Percentiles rank a stretch among this genome's conserved stretches.
These are phyloP conservation scores for Lithobius niger DNA, from an alignment of 1,140 invertebrate species.

Conservation along the genomic window DNA sequence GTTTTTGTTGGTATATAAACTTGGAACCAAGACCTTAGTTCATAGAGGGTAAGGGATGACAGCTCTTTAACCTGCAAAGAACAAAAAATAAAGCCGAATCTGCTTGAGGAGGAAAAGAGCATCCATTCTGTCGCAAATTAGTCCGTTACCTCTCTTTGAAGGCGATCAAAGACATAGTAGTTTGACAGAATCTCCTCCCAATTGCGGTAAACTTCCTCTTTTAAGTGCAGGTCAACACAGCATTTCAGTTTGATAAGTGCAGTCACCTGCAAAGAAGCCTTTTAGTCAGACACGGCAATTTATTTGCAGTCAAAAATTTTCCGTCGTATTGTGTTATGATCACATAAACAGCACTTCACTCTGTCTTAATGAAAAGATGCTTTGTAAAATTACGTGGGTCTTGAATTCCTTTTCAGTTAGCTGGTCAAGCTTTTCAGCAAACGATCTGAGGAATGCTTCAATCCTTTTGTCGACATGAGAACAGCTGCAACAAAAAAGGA, in stretches of 20 bases:
- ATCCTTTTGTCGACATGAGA: constrained; percentile 58
- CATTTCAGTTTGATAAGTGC: constrained; percentile 57
- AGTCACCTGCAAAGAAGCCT: constrained; percentile 11
- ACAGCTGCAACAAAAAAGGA: constrained; percentile 29
- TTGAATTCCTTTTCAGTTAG: constrained; percentile 47
- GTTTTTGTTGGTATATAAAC: too few relatives aligned
- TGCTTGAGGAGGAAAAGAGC: too few relatives aligned
- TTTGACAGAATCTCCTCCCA: constrained; percentile 17
- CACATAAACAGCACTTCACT: too few relatives aligned
- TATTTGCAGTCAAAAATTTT: too few relatives aligned
- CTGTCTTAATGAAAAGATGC: too few relatives aligned
- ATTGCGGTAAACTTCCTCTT: constrained; percentile 47
- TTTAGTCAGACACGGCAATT: too few relatives aligned
- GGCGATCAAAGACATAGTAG: constrained; percentile 18
- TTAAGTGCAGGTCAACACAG: constrained; percentile 51
- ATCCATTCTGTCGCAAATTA: too few relatives aligned
- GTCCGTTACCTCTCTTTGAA: constrained; percentile 15
- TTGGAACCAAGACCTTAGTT: too few relatives aligned
- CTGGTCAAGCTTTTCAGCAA: constrained; percentile 41
- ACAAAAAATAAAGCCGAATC: too few relatives aligned
- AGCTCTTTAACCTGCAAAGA: too few relatives aligned
- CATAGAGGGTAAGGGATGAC: too few relatives aligned
- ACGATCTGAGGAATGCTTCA: constrained; percentile 52
- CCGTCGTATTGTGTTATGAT: too few relatives aligned
- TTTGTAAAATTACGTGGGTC: constrained; percentile 24